Base-by-base conservation (phyloP, 1,140 invertebrate species). In the Aphidius gifuensis region DNA sequence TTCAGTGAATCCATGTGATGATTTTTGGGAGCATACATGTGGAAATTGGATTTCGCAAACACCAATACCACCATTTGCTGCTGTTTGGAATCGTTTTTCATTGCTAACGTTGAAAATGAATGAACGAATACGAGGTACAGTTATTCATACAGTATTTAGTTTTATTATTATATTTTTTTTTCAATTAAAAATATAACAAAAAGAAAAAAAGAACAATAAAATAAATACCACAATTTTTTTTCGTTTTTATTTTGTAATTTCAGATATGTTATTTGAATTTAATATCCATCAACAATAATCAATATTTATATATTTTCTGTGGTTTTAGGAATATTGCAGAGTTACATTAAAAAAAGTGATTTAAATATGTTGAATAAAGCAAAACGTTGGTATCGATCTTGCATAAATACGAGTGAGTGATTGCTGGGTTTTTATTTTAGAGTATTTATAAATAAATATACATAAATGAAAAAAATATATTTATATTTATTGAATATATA, bases 11-110 rank as follows among this genome's bases (percentile, higher is more conserved):
- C 94, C 94, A 0, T 97, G 94, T 75, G 83, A 92, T 6, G 92
- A 97, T 76, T 97, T 97, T 78, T 97, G 95, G 77, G 83, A 89
- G 60, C 96, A 91, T 78, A 84, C 93, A 0, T 97, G 94, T 72
- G 92, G 92, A 16, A 88, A 89, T 3, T 96, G 93, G 93, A 86
- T 94, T 38, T 85, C 86, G 68, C 85, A 86, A 47, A 93, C 94
- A 77, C 90, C 92, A 0, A 90, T 94, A 58, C 93, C 93, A 0
- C 9, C 32, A 3, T 46, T 38, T 16, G 38, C 40, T 5, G 9
- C 60, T 9, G 9, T 11, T 5, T 61, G 53, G 60, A 23, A 9
- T 23, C 23, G 45, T 9, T 48, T 61, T 23, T 3, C n/a, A 1
- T 46, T 56, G 45, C 40, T 56, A 16, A 46, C 48, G 11, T 21